Evolutionary conservation across 2,113 vertebrate species (phyloP).

Genomic region (Platichthys flesus): DNA sequence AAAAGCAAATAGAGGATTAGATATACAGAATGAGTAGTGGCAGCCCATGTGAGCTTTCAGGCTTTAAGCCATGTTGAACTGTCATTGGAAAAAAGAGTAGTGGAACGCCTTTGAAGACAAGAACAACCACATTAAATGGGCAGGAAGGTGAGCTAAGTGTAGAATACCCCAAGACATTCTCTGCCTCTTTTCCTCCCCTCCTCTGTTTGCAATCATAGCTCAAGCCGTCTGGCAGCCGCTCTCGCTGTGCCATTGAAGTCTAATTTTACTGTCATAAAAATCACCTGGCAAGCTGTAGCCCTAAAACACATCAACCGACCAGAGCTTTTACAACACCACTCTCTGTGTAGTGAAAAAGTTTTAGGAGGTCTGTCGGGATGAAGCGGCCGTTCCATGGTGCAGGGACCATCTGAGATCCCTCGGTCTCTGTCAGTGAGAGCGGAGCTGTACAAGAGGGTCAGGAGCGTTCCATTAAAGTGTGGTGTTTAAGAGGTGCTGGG

Average conservation of each 20-base stretch:
- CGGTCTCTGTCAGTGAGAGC: conserved; percentile 40
- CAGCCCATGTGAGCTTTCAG: conserved; percentile 48
- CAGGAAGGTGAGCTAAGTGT: conserved; percentile 66
- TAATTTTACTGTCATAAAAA: conserved; percentile 76
- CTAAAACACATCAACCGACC: conserved; percentile 47
- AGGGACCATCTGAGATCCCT: conserved; percentile 54
- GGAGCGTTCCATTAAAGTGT: conserved; percentile 73
- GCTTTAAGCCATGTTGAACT: conserved; percentile 58
- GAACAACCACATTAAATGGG: conserved; percentile 66
- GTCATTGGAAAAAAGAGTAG: conserved; percentile 59
- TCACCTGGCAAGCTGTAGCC: conserved; percentile 66
- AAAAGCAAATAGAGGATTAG: conserved; percentile 72
- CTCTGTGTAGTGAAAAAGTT: conserved; percentile 20
- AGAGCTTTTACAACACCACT: conserved; percentile 57
- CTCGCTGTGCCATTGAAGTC: conserved; percentile 74
- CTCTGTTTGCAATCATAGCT: conserved; percentile 70
- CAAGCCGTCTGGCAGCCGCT: conserved; percentile 61
- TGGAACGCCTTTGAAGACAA: conserved; percentile 67
- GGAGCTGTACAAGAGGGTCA: conserved; percentile 63
- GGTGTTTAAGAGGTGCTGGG: conserved; percentile 82
- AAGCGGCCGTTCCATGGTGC: conserved; percentile 22
- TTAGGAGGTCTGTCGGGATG: conserved; percentile 42
- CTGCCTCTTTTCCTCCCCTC: conserved; percentile 50
- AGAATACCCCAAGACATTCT: conserved; percentile 61
- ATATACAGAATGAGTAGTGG: conserved; percentile 66